Evolutionary conservation across 2,113 vertebrate genomes (phyloP).

Genomic region (Garra rufa): DNA sequence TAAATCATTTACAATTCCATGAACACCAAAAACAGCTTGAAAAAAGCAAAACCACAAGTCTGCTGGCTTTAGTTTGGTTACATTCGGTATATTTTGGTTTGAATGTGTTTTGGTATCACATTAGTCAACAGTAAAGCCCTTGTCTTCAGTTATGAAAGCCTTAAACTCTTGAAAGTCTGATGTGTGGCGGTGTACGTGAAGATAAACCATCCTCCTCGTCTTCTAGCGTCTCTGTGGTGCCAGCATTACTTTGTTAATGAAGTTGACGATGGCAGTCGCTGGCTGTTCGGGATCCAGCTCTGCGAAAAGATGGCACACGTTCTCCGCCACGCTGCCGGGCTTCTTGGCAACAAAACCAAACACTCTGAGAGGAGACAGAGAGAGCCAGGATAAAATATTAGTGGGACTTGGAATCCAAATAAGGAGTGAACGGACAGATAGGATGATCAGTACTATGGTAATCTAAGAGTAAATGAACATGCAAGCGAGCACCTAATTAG

Average conservation of each 20-base stretch:
- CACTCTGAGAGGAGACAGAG: conserved; percentile 73
- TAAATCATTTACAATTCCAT: conserved; percentile 23
- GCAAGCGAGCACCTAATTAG: conserved; percentile 62
- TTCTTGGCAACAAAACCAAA: conserved; percentile 94
- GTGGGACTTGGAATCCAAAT: neutral
- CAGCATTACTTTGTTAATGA: conserved; percentile 93
- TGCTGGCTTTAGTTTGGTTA: conserved; percentile 6
- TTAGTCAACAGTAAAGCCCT: conserved; percentile 8
- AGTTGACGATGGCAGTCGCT: conserved; percentile 88
- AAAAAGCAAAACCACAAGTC: neutral
- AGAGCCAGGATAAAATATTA: neutral
- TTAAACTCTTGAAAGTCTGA: neutral
- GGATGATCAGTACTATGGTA: neutral
- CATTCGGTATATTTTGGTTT: conserved; percentile 21
- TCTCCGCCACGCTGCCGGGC: conserved; percentile 84
- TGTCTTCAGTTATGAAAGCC: neutral
- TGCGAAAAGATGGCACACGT: conserved; percentile 91
- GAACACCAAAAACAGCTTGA: neutral
- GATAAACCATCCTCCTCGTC: neutral
- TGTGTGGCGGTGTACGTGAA: neutral
- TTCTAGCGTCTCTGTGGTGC: conserved; percentile 77
- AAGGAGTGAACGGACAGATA: neutral
- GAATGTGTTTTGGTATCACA: conserved; percentile 24
- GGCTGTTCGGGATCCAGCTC: conserved; percentile 92
- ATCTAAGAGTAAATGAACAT: conserved; percentile 40